Conservation (phyloP, 2,113 vertebrate genomes). For the Macrotis lagotis region DNA sequence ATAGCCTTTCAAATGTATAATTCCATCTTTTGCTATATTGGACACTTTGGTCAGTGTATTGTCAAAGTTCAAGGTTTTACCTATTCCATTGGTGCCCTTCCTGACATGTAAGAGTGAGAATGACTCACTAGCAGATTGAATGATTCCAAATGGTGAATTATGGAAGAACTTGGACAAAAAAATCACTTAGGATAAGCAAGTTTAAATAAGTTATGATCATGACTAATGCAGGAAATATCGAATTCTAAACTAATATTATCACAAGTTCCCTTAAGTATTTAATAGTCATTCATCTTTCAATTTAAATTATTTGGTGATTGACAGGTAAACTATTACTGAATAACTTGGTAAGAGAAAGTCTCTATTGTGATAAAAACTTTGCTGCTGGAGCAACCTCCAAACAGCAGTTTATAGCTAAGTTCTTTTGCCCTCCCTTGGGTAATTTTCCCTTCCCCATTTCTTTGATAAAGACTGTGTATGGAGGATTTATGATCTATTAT, state of each 20-base stretch:
- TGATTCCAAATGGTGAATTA: not conserved
- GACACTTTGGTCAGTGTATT: not conserved
- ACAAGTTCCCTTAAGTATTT: not conserved
- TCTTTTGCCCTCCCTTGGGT: not conserved
- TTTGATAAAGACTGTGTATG: not conserved
- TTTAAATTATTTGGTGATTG: not conserved
- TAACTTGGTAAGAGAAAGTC: not conserved
- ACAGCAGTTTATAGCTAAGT: not conserved
- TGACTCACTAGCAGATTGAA: not conserved
- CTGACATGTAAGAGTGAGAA: not conserved
- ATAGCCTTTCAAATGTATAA: not conserved
- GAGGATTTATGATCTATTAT: not conserved
- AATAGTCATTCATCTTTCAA: not conserved
- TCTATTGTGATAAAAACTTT: not conserved
- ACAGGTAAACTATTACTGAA: not conserved
- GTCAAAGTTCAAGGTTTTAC: not conserved
- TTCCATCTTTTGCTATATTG: not conserved
- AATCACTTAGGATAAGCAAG: not conserved
- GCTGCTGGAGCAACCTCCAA: not conserved
- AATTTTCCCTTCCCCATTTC: not conserved
- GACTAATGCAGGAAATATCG: not conserved
- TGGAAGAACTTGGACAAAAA: not conserved
- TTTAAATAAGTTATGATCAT: not conserved
- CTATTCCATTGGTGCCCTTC: not conserved
- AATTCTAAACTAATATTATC: not conserved